Conservation (phyloP, 2,888 invertebrate genomes). For the Amphipoea lucens region DNA sequence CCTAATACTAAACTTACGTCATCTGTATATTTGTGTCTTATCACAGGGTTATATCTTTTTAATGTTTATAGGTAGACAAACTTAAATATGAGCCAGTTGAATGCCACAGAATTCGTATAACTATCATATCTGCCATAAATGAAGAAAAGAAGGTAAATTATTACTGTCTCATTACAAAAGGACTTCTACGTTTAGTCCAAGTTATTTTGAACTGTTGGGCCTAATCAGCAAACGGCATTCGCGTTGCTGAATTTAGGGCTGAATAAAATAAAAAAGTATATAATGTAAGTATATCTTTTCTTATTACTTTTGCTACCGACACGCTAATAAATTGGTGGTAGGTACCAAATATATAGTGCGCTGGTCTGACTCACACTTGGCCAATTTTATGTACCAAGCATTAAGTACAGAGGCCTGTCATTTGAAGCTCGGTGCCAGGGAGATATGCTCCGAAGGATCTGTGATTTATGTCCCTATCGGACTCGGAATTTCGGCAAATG, state of each 20-base stretch:
- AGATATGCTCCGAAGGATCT: conserved; percentile 47
- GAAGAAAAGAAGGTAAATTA: background rate
- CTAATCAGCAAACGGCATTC: background rate
- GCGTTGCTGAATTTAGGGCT: background rate
- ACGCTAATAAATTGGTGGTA: background rate
- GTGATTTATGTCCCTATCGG: conserved; percentile 49
- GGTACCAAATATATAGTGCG: background rate
- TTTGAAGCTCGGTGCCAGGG: conserved; percentile 33
- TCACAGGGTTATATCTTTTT: background rate
- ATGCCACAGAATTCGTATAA: background rate
- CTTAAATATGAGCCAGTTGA: background rate
- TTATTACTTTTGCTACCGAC: background rate
- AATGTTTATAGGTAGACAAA: background rate
- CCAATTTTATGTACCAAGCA: conserved; percentile 29
- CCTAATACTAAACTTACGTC: background rate
- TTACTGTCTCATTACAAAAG: background rate
- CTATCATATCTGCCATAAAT: background rate
- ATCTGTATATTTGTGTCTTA: background rate
- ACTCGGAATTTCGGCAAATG: conserved; percentile 36
- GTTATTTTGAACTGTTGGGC: background rate
- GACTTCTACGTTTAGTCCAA: background rate
- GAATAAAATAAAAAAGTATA: background rate
- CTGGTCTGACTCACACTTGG: background rate
- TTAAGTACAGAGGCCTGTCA: conserved; percentile 43
- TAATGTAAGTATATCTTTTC: background rate